Conservation (phyloP, 2,113 vertebrate genomes). For the Blennius ocellaris region DNA sequence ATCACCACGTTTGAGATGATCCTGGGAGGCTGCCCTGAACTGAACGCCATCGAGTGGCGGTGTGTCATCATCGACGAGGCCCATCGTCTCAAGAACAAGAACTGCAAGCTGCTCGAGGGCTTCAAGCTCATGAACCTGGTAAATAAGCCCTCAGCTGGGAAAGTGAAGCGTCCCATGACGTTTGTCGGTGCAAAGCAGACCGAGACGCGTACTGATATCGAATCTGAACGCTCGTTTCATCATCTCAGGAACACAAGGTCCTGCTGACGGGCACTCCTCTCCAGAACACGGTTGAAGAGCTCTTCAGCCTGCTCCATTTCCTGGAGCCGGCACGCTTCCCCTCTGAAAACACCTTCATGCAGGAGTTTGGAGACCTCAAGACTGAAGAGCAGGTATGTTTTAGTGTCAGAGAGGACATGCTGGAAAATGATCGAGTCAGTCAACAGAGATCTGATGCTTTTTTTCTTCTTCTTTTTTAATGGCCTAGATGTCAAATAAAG, state of each 20-base stretch:
- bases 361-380: constrained; percentile 98
- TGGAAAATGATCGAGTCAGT: background rate
- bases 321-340: constrained; percentile 94
- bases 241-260: constrained; percentile 94
- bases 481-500: background rate
- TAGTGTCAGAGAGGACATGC: background rate
- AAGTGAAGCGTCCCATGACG: background rate
- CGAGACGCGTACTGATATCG: too few relatives aligned
- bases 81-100: constrained; percentile 98
- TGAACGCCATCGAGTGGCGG: constrained; percentile 97
- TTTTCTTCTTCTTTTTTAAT: background rate
- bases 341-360: constrained; percentile 96
- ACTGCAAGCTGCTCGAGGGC: constrained; percentile 98
- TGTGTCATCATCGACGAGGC: constrained; percentile 99
- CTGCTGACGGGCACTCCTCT: constrained; percentile 96
- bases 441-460: background rate
- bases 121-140: constrained; percentile 98
- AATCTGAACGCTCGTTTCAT: background rate
- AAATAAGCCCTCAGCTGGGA: constrained; percentile 12
- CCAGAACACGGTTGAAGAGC: constrained; percentile 98
- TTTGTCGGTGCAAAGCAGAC: too few relatives aligned
- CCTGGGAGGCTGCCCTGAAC: constrained; percentile 95
- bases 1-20: constrained; percentile 99
- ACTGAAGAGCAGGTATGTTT: constrained; percentile 92
- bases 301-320: constrained; percentile 98